Evolutionary conservation across 2,888 invertebrate species (phyloP), one percentile per base, ranked within the genome.

Genomic region (Synanthedon tipuliformis): DNA sequence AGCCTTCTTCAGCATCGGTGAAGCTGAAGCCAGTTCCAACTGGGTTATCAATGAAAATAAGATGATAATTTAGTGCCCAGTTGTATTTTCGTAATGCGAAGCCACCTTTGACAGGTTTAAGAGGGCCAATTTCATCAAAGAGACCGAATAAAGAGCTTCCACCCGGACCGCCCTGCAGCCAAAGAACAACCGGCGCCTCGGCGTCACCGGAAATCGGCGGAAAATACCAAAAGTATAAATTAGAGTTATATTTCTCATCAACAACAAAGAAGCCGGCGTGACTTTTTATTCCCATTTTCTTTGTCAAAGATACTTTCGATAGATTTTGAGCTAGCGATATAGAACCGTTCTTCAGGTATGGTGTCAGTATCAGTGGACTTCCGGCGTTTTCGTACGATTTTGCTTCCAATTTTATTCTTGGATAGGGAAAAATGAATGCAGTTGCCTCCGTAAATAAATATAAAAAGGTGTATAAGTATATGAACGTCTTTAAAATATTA

Each of bases 141-240:
- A 90, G 65, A 0, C 89, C 90, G 58, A 81, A 89, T 23, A 90
- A 63, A 0, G 89, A 89, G 50, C 88, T 88, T 0, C 78, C 87
- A 1, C 90, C 90, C 0, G 90, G 90, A 0, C 90, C 90, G 1
- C 90, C 90, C 73, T 90, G 89, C 0, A 90, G 74, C 90, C 90
- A 90, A 2, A 90, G 64, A 1, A 89, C 53, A 1, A 90, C 71
- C 1, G 90, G 89, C 0, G 89, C 88, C 3, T 70, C 66, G 40
- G 69, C 61, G 12, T 71, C 65, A 48, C 76, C 74, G 5, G 71
- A 75, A 62, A 83, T 76, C 1, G 90, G 80, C 13, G 90, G 90
- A 62, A 91, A 91, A 63, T 90, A 91, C 91, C 91, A 92, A 73
- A 91, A 91, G 70, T 89, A 92, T 56, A 89, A 73, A 69, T 91